Conservation (phyloP, 1,140 invertebrate genomes). For the Luehdorfia chinensis region DNA sequence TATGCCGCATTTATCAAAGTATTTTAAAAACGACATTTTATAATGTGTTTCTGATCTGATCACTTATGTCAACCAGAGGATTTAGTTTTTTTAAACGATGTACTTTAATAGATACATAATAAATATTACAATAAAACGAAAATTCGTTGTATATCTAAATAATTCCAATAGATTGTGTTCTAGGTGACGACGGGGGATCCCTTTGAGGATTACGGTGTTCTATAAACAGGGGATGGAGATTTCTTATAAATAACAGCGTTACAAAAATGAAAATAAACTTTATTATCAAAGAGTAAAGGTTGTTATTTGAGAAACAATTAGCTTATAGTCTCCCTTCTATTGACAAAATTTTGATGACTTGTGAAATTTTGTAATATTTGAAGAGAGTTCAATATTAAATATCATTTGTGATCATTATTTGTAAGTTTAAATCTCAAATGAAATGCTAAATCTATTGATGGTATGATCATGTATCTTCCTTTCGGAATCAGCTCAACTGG, state of each 20-base stretch:
- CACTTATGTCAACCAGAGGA: too few relatives aligned
- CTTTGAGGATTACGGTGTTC: slow-evolving; percentile 48
- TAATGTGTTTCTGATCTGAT: too few relatives aligned
- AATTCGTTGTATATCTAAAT: slow-evolving; percentile 1
- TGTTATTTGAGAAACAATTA: slow-evolving; percentile 29
- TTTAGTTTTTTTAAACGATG: too few relatives aligned
- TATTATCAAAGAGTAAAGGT: slow-evolving; percentile 23
- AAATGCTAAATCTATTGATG: too few relatives aligned
- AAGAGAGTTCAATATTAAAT: slow-evolving; percentile 29
- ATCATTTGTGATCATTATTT: slow-evolving; percentile 18
- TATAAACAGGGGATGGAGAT: slow-evolving; percentile 53
- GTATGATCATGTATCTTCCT: too few relatives aligned
- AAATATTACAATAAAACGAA: background rate
- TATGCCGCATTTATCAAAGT: slow-evolving; percentile 15
- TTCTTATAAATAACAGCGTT: slow-evolving; percentile 34
- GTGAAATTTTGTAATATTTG: slow-evolving; percentile 42
- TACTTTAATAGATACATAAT: too few relatives aligned
- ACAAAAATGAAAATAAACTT: slow-evolving; percentile 29
- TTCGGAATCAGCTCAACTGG: too few relatives aligned
- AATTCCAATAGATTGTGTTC: slow-evolving; percentile 8
- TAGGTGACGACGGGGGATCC: slow-evolving; percentile 37
- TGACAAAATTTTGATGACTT: slow-evolving; percentile 60
- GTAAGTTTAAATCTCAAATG: slow-evolving; percentile 4
- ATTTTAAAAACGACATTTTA: slow-evolving; percentile 9
- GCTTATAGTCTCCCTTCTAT: slow-evolving; percentile 33